Conservation (phyloP, 2,888 invertebrate species). For the Hirtodrosophila cameraria region DNA sequence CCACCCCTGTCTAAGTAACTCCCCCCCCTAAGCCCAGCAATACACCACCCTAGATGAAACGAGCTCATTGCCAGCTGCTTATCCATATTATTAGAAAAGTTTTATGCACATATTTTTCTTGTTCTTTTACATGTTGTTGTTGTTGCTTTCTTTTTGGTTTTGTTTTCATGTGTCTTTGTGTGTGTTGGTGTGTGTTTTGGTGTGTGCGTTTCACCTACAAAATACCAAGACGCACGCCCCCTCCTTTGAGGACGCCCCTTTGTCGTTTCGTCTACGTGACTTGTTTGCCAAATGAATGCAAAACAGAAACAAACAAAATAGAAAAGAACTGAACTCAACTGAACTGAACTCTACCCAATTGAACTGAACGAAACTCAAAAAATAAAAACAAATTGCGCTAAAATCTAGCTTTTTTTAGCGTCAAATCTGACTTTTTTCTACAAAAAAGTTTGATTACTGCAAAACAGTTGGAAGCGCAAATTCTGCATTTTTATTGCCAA, state of each 20-base stretch:
- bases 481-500: too few species aligned
- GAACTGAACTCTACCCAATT: too few species aligned
- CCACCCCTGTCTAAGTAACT: background rate
- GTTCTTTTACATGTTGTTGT: constrained; percentile 38
- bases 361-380: too few species aligned
- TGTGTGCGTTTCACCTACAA: constrained; percentile 39
- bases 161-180: background rate
- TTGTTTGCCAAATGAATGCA: constrained; percentile 71
- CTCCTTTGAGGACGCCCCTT: constrained; percentile 20
- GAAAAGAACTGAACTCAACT: constrained; percentile 26
- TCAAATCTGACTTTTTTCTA: too few species aligned
- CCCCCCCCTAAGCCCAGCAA: background rate
- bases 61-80: constrained; percentile 61
- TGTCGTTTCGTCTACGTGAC: constrained; percentile 49
- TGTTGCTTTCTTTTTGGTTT: constrained; percentile 22
- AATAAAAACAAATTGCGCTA: too few species aligned
- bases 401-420: too few species aligned
- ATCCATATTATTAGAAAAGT: constrained; percentile 79
- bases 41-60: constrained; percentile 16
- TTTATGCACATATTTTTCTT: constrained; percentile 78
- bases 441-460: too few species aligned
- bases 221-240: constrained; percentile 36
- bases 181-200: constrained; percentile 9
- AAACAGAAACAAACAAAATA: constrained; percentile 53
- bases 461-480: too few species aligned